phyloP scores from a whole-genome alignment of 2,113 vertebrate species.

The Atlantisia rogersi region DNA sequence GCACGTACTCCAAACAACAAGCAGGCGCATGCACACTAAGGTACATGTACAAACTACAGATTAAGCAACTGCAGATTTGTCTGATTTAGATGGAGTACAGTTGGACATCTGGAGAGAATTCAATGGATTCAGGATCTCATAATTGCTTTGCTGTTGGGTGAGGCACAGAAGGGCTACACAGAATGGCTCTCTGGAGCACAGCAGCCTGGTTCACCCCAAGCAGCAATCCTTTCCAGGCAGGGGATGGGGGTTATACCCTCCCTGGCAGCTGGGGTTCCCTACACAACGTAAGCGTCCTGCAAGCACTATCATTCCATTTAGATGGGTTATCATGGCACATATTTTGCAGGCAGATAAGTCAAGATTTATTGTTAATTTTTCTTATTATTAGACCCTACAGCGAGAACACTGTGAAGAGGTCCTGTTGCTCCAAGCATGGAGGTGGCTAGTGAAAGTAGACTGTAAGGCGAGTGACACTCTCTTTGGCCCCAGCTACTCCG shows the following conservation, averaged over 20 bases:
- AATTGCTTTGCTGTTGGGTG: not conserved
- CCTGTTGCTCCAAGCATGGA: not conserved
- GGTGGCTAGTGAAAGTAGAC: not conserved
- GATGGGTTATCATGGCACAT: not conserved
- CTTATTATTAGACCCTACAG: not conserved
- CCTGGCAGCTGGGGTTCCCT: fast-evolving
- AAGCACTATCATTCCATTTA: not conserved
- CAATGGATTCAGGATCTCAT: not conserved
- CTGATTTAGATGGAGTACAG: not conserved
- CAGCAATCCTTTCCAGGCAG: not conserved
- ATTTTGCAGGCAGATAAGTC: not conserved
- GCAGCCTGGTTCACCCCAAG: not conserved
- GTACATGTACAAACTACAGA: not conserved
- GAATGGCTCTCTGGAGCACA: not conserved
- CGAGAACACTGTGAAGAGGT: not conserved
- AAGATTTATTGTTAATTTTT: not conserved
- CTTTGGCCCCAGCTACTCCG: not conserved
- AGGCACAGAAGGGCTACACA: not conserved
- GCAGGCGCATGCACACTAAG: not conserved
- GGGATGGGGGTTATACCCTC: not conserved
- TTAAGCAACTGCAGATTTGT: not conserved
- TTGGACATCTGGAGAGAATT: not conserved
- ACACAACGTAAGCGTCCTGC: not conserved
- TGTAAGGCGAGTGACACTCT: not conserved
- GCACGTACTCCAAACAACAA: not conserved